phyloP scores from a whole-genome alignment of 1,140 invertebrate genomes.

The Diachasma alloeum region DNA sequence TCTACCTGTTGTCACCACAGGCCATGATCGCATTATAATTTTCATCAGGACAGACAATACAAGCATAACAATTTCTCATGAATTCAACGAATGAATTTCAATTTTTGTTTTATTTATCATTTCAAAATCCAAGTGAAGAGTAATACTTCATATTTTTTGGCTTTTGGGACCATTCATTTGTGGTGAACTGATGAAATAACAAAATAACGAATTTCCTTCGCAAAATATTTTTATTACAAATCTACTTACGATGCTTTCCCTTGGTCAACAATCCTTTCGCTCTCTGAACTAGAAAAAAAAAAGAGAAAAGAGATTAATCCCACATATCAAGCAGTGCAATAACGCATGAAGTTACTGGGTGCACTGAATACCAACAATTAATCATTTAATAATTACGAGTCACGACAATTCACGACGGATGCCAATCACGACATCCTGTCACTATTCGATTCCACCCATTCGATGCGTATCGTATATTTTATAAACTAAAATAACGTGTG shows the following conservation, averaged over 20 bases:
- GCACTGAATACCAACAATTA: background rate
- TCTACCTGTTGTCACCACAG: background rate
- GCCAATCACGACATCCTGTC: background rate
- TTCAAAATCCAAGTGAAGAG: background rate
- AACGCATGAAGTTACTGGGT: background rate
- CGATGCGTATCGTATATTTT: background rate
- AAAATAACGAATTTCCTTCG: background rate
- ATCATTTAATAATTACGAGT: background rate
- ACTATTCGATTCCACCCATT: background rate
- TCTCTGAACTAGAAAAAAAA: slow-evolving; percentile 73
- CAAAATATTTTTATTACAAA: background rate
- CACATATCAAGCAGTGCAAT: background rate
- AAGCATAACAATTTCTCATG: too few species aligned
- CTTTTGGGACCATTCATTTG: too few species aligned
- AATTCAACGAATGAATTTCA: too few species aligned
- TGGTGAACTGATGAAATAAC: too few species aligned
- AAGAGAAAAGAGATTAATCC: slow-evolving; percentile 27
- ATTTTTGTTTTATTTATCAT: too few species aligned
- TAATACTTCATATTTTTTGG: too few species aligned
- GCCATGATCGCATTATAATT: background rate
- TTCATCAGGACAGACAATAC: background rate
- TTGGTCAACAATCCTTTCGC: slow-evolving; percentile 79
- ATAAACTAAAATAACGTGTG: background rate
- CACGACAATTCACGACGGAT: background rate
- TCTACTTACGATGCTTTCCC: slow-evolving; percentile 80